A percentile compares a stretch with the other conserved stretches of the same genome.
phyloP scores from a whole-genome alignment of 2,888 invertebrate genomes.

The Epicampocera succincta region DNA sequence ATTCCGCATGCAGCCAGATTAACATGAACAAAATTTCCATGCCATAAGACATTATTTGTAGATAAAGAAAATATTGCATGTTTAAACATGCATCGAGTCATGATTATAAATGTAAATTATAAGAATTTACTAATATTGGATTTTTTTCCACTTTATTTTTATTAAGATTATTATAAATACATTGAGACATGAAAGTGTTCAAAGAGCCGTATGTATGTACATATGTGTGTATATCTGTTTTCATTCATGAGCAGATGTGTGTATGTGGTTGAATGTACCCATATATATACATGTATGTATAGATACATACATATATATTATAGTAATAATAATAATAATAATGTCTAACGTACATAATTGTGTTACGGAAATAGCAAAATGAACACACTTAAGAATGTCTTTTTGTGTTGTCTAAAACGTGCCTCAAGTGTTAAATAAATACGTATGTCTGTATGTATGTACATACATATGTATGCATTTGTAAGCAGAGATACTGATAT shows the following conservation, averaged over 20 bases:
- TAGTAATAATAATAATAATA: constrained; percentile 59
- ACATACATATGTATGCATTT: constrained; percentile 26
- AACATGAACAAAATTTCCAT: not conserved
- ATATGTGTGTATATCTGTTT: not conserved
- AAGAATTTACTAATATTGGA: constrained; percentile 49
- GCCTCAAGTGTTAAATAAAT: constrained; percentile 69
- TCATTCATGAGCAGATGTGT: no score
- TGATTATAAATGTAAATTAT: constrained; percentile 60
- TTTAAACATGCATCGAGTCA: not conserved
- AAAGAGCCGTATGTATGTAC: not conserved
- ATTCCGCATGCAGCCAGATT: no score
- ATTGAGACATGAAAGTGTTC: constrained; percentile 25
- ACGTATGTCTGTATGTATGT: not conserved
- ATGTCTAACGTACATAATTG: constrained; percentile 63
- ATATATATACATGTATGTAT: not conserved
- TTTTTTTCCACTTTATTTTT: constrained; percentile 16
- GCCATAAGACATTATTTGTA: constrained; percentile 7
- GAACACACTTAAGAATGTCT: constrained; percentile 65
- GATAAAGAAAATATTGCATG: constrained; percentile 14
- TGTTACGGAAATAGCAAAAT: constrained; percentile 69
- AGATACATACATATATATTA: constrained; percentile 7
- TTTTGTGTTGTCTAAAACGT: constrained; percentile 70
- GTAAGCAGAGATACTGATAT: constrained; percentile 7
- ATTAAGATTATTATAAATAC: constrained; percentile 49
- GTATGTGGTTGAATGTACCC: not conserved